Conservation (phyloP, 1,140 invertebrate genomes). For the Ctenoplectra terminalis region DNA sequence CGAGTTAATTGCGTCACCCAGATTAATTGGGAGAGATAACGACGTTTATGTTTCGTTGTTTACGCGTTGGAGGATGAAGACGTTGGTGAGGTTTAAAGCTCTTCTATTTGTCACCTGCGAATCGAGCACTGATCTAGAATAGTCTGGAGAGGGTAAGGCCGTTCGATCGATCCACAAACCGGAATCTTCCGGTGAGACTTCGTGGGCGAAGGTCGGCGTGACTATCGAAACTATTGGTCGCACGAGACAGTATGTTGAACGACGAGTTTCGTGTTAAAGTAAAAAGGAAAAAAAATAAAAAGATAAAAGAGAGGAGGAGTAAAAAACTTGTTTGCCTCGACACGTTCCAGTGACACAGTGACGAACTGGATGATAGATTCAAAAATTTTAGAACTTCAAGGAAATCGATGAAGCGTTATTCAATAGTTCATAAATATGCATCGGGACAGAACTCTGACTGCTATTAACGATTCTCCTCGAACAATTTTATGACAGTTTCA, state of each 20-base stretch:
- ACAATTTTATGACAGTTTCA: background rate
- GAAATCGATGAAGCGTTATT: constrained; percentile 13
- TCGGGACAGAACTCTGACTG: background rate
- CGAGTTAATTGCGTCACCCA: background rate
- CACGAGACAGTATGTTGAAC: constrained; percentile 6
- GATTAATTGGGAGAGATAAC: background rate
- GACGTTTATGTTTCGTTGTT: too few species aligned
- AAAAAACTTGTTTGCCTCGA: constrained; percentile 59
- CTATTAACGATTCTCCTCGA: background rate
- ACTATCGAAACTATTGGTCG: background rate
- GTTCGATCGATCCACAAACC: constrained; percentile 26
- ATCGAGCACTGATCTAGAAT: constrained; percentile 40
- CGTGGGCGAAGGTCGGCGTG: constrained; percentile 14
- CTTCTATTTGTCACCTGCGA: background rate
- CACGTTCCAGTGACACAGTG: constrained; percentile 32
- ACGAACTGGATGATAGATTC: background rate
- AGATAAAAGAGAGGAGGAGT: background rate
- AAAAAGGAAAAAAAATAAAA: constrained; percentile 20
- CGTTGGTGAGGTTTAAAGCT: background rate
- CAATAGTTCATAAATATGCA: constrained; percentile 9
- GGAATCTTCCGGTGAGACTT: constrained; percentile 36
- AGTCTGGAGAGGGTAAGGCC: constrained; percentile 9
- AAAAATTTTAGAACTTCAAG: constrained; percentile 15
- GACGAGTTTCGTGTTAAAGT: background rate
- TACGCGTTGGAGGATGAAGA: too few species aligned